Base-by-base conservation (phyloP, 2,888 invertebrate species). In the Trichopoda pennipes region DNA sequence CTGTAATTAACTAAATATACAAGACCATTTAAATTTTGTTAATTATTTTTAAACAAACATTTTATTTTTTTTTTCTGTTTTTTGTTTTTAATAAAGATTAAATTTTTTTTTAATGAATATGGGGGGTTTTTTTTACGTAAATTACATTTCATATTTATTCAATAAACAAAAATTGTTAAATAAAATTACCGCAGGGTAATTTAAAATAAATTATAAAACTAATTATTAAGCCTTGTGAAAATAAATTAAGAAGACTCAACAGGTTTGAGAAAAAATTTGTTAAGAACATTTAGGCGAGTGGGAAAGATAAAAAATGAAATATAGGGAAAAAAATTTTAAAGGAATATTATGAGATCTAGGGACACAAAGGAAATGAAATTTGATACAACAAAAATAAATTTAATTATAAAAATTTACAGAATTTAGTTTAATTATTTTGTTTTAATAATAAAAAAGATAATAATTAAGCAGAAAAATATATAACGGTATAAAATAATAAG, bases 21-120 rank as follows among this genome's bases (percentile, higher is more conserved):
- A 38, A 44, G 14, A 14, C 12, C 12, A 9, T 47, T 47, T n/a
- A 17, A 17, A 2, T 49, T 49, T 49, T 49, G 6, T 49, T 17
- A 44, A 44, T 49, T 49, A 73, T 68, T 81, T 81, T 81, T 78
- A 77, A 81, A 78, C 73, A 73, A 81, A 78, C 69, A 78, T 80
- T 76, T 77, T 77, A 74, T 70, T 73, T 74, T 73, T 74, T 77
- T 73, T 72, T 76, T 75, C 53, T 78, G 72, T 77, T 77, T 77
- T 72, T 76, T 74, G 55, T 80, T 73, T 82, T 17, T n/a, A n/a
- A n/a, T n/a, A n/a, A n/a, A n/a, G n/a, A n/a, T n/a, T n/a, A n/a
- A n/a, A n/a, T n/a, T n/a, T 70, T 19, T 66, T 79, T 56, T 77
- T 35, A 74, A 69, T 72, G 76, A 72, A 56, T 63, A 58, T 60